These are phyloP conservation scores for Hyperopisus bebe DNA, from an alignment of 2,113 vertebrate genomes.

Conservation along the genomic window DNA sequence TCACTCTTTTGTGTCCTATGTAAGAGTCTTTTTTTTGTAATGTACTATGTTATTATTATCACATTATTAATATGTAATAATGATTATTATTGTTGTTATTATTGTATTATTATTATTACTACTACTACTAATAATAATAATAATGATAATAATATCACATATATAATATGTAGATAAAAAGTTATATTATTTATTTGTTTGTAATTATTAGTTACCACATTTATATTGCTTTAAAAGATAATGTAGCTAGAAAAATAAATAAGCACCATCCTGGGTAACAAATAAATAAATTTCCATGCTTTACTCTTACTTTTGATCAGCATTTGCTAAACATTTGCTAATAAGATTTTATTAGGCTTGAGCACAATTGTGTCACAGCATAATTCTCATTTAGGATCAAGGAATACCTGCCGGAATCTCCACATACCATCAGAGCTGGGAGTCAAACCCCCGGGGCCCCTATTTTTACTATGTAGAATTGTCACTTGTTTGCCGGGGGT, in stretches of 20 bases:
- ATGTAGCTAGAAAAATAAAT: not conserved
- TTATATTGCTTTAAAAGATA: not conserved
- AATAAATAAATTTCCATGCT: not conserved
- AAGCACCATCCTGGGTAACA: not conserved
- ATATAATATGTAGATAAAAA: not conserved
- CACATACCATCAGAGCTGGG: not conserved
- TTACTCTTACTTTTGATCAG: not conserved
- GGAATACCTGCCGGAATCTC: not conserved
- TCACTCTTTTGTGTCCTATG: too few relatives aligned
- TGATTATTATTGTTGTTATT: too few relatives aligned
- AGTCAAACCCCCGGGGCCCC: not conserved
- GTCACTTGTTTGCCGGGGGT: not conserved
- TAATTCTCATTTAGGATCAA: not conserved
- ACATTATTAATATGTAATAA: too few relatives aligned
- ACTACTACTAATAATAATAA: too few relatives aligned
- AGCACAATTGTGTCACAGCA: not conserved
- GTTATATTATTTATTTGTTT: not conserved
- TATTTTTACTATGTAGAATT: not conserved
- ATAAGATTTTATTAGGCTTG: not conserved
- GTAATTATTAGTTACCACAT: not conserved
- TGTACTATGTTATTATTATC: too few relatives aligned
- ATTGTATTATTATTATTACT: too few relatives aligned
- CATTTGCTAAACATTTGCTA: not conserved
- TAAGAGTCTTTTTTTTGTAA: too few relatives aligned
- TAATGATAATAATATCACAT: too few relatives aligned